Evolutionary conservation across 92 coral and sea anemone species (phyloP).

Genomic region (Parazoanthus darwini): DNA sequence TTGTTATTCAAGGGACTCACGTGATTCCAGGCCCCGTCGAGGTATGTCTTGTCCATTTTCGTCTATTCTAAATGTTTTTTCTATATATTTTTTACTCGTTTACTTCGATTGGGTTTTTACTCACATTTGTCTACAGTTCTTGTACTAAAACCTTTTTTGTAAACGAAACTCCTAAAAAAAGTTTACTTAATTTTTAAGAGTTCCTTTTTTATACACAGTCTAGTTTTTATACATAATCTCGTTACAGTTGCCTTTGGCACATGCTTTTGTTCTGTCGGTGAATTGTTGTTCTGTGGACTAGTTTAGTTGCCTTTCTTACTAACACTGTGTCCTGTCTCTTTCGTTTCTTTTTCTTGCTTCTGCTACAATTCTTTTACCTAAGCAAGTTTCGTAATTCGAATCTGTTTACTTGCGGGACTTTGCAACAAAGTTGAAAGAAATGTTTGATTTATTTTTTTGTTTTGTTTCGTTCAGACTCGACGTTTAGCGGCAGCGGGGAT

Average conservation of each 20-base stretch:
- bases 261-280: not conserved
- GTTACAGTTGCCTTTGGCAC: too few relatives aligned
- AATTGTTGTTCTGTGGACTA: not conserved
- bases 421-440: too few relatives aligned
- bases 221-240: too few relatives aligned
- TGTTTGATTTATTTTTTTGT: not conserved
- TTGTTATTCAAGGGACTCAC: not conserved
- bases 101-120: not conserved
- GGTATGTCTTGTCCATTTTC: not conserved
- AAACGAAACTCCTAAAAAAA: too few relatives aligned
- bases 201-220: too few relatives aligned
- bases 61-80: not conserved
- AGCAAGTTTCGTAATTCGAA: not conserved
- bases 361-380: not conserved
- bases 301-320: not conserved
- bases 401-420: not conserved
- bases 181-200: too few relatives aligned
- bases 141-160: too few relatives aligned
- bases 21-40: not conserved
- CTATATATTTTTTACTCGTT: not conserved
- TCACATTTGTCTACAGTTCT: not conserved
- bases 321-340: not conserved
- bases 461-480: conserved; percentile 19
- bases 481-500: conserved; percentile 38
- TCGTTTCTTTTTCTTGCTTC: not conserved